phyloP scores from a whole-genome alignment of 2,113 vertebrate genomes.

The Pheucticus melanocephalus region DNA sequence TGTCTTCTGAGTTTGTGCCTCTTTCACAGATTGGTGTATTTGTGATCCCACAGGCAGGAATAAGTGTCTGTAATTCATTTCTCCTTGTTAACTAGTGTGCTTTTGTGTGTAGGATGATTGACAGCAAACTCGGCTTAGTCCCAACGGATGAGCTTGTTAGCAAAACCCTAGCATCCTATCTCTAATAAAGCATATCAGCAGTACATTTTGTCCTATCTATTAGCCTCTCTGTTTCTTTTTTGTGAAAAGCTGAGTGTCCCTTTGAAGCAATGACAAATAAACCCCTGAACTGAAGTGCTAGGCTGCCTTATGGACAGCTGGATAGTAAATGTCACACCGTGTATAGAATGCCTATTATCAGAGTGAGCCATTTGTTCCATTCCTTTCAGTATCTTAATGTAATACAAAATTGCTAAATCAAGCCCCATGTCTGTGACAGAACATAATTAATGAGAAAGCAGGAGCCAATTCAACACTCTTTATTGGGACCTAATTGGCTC shows the following conservation, averaged over 20 bases:
- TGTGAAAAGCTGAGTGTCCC: conserved; percentile 89
- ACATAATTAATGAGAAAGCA: conserved; percentile 88
- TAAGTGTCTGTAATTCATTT: conserved; percentile 85
- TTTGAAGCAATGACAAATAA: conserved; percentile 90
- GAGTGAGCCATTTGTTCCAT: conserved; percentile 87
- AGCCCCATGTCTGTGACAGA: conserved; percentile 90
- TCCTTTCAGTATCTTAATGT: conserved; percentile 85
- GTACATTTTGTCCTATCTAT: conserved; percentile 89
- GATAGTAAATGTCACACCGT: conserved; percentile 90
- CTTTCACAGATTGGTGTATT: conserved; percentile 85
- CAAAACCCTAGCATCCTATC: conserved; percentile 85
- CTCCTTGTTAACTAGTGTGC: conserved; percentile 82
- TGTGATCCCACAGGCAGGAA: conserved; percentile 83
- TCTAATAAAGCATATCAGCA: conserved; percentile 89
- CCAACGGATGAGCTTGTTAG: conserved; percentile 87
- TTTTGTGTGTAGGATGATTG: conserved; percentile 86
- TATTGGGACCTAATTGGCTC: conserved; percentile 89
- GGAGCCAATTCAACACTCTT: conserved; percentile 87
- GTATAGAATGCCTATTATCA: conserved; percentile 88
- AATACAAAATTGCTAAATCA: conserved; percentile 91
- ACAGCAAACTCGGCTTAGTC: conserved; percentile 87
- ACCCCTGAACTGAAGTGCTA: conserved; percentile 88
- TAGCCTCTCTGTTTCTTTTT: conserved; percentile 91
- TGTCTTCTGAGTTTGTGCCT: conserved; percentile 84
- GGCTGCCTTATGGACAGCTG: conserved; percentile 88